phyloP scores from a whole-genome alignment of 2,888 invertebrate genomes.

The Prosapia bicincta region DNA sequence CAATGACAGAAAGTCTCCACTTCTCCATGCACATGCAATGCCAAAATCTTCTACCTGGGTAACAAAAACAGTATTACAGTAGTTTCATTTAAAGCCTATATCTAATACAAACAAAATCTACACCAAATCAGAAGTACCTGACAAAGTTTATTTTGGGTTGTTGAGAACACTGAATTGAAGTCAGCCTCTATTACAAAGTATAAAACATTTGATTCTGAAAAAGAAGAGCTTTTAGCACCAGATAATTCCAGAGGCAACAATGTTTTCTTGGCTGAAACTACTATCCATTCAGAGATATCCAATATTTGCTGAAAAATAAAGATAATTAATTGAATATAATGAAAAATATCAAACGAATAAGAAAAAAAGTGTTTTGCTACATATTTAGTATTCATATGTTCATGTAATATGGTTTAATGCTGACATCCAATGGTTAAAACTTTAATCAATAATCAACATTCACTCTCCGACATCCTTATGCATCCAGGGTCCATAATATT shows the following conservation, averaged over 20 bases:
- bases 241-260: slow-evolving; percentile 45
- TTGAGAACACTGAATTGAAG: slow-evolving; percentile 1
- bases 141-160: not conserved
- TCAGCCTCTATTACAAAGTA: slow-evolving; percentile 27
- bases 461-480: no score
- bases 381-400: no score
- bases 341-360: no score
- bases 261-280: slow-evolving; percentile 45
- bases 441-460: no score
- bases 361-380: no score
- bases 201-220: slow-evolving; percentile 15
- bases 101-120: not conserved
- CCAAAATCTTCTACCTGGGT: slow-evolving; percentile 75
- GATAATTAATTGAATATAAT: no score
- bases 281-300: slow-evolving; percentile 48
- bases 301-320: slow-evolving; percentile 47
- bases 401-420: no score
- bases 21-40: slow-evolving; percentile 75
- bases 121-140: not conserved
- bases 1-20: slow-evolving; percentile 67
- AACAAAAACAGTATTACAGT: slow-evolving; percentile 2
- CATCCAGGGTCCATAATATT: no score
- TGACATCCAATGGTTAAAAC: no score
- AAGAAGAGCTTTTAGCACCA: not conserved
- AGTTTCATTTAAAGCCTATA: no score